Evolutionary conservation across 1,140 invertebrate species (phyloP).

Genomic region (Aphelenchoides besseyi): DNA sequence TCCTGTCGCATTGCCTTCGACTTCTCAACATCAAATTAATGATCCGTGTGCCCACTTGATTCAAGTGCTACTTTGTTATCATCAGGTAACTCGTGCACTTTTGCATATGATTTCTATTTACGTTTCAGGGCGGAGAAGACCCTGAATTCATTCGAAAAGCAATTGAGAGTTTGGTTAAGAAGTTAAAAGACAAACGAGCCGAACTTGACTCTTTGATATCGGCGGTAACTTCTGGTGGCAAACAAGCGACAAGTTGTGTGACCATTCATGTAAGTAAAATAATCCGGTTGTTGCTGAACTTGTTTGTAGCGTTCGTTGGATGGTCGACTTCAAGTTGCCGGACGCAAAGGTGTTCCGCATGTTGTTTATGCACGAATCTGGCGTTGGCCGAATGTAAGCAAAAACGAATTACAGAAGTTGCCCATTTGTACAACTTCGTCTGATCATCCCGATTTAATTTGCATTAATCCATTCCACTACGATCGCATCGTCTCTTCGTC

Average conservation of each 20-base stretch:
- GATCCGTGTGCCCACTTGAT: constrained; percentile 53
- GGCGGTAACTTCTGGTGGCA: constrained; percentile 96
- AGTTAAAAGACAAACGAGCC: constrained; percentile 77
- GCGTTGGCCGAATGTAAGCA: constrained; percentile 98
- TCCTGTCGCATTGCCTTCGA: constrained; percentile 10
- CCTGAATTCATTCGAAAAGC: constrained; percentile 51
- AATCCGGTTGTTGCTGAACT: background rate
- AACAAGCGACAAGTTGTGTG: constrained; percentile 95
- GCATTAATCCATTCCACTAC: constrained; percentile 99
- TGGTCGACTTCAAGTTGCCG: constrained; percentile 92
- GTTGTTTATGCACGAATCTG: constrained; percentile 98
- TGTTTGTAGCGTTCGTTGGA: constrained; percentile 79
- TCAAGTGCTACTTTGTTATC: constrained; percentile 49
- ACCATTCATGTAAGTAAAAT: constrained; percentile 73
- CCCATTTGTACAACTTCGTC: constrained; percentile 70
- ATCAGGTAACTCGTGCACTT: constrained; percentile 34
- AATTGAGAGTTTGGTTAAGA: constrained; percentile 52
- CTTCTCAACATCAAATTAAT: constrained; percentile 28
- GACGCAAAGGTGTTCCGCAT: constrained; percentile 95
- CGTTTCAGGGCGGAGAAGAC: constrained; percentile 47
- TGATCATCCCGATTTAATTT: constrained; percentile 71
- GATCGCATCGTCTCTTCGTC: constrained; percentile 96
- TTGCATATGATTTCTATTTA: constrained; percentile 4
- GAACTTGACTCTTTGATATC: constrained; percentile 95
- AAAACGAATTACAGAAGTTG: constrained; percentile 98